Evolutionary conservation across 1,140 invertebrate genomes (phyloP), one percentile per base, ranked within the genome.

Genomic region (Heliconius hermathena): DNA sequence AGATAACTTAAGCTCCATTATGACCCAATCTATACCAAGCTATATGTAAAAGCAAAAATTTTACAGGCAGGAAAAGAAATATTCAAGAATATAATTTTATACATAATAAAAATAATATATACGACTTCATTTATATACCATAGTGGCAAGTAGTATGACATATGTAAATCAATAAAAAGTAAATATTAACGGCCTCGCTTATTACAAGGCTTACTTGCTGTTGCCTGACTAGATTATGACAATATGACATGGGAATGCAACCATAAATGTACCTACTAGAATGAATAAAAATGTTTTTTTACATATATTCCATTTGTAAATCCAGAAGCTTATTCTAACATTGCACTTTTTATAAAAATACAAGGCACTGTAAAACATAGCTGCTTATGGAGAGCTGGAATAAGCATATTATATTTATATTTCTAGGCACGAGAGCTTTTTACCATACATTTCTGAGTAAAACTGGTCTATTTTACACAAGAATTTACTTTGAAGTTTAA

Each of bases 141-240:
- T 66, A 29, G 9, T 66, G 60, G 60, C 22, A 66, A 66, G 26
- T 66, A 46, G 41, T 46, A 46, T 46, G 41, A 66, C 9, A 52
- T 57, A 57, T 54, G 8, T 54, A 54, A 54, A 54, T 22, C 20
- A 57, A 57, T 22, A 57, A 57, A 57, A 11, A 57, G 54, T 57
- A 57, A n/a, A 57, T 22, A 57, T n/a, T 22, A 57, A 22, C 54
- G 22, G 54, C 54, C 54, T 22, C 2, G 3, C 9, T 57, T 57
- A 22, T 57, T 20, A 57, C 54, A 57, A 22, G 8, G 54, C 49
- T 52, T 22, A 9, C 22, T 60, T 22, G 26, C 26, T 18, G 60
- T 77, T 54, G 74, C 54, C 74, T 80, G 80, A 81, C 80, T 81
- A 81, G 80, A 81, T 70, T 74, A 71, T 60, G 73, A 78, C n/a